Conservation (phyloP, 1,140 invertebrate species). For the Euwallacea fornicatus region DNA sequence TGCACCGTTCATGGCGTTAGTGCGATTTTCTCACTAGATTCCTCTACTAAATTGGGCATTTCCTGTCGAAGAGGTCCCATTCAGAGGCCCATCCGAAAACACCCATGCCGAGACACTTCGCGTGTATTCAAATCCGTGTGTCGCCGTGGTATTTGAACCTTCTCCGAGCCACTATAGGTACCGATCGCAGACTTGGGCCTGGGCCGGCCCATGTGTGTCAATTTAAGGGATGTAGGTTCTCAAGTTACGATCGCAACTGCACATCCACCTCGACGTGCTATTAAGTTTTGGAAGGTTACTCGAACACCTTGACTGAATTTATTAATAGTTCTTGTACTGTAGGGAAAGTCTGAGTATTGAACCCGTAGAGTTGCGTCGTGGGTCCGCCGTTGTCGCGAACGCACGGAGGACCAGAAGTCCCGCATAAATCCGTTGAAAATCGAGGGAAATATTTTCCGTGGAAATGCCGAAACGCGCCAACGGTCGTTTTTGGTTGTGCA, state of each 20-base stretch:
- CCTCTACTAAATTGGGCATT: background rate
- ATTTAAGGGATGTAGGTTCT: constrained; percentile 36
- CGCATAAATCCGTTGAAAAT: too few relatives aligned
- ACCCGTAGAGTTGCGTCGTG: too few relatives aligned
- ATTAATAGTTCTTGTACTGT: constrained; percentile 12
- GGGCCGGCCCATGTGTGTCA: constrained; percentile 40
- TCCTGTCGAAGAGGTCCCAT: constrained; percentile 13
- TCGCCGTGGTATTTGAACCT: too few relatives aligned
- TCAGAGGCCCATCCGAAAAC: constrained; percentile 23
- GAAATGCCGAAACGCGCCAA: too few relatives aligned
- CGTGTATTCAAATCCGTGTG: too few relatives aligned
- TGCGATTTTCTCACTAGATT: background rate
- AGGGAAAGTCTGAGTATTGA: background rate
- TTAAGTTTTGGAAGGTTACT: constrained; percentile 27
- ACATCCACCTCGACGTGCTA: constrained; percentile 18
- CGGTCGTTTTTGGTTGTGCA: too few relatives aligned
- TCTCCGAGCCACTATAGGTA: too few relatives aligned
- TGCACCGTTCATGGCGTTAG: background rate
- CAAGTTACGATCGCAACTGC: constrained; percentile 29
- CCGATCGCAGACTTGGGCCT: constrained; percentile 9
- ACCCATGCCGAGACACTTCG: too few relatives aligned
- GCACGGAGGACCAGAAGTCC: too few relatives aligned
- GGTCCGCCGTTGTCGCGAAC: too few relatives aligned
- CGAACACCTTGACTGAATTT: constrained; percentile 17
- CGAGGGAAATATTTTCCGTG: too few relatives aligned